A percentile compares a stretch with the other conserved stretches of the same genome.
Evolutionary conservation across 2,888 invertebrate species (phyloP).

Genomic region (Andrena bucephala): DNA sequence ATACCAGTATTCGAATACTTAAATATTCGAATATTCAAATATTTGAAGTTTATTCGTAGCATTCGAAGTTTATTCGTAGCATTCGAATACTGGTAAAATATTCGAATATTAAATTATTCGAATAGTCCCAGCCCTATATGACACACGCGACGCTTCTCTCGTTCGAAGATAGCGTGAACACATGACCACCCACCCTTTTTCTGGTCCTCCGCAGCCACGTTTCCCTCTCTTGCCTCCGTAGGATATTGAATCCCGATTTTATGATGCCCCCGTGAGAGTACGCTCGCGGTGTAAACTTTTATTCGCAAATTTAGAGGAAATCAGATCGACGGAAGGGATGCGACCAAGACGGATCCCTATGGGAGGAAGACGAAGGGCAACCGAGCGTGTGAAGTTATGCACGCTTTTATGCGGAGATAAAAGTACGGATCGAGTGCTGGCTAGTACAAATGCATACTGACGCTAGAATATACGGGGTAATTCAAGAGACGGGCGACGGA

Average conservation of each 20-base stretch:
- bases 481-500: conserved; percentile 16
- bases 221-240: conserved; percentile 2
- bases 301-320: conserved; percentile 83
- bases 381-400: conserved; percentile 51
- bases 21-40: no score
- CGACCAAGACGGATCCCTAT: conserved; percentile 11
- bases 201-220: neutral
- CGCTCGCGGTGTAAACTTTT: conserved; percentile 83
- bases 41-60: no score
- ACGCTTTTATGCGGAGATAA: conserved; percentile 64
- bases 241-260: conserved; percentile 66
- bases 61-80: no score
- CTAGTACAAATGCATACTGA: conserved; percentile 53
- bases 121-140: neutral
- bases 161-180: conserved; percentile 14
- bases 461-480: conserved; percentile 16
- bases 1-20: no score
- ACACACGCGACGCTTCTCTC: conserved; percentile 36
- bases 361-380: conserved; percentile 46
- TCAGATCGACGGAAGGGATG: conserved; percentile 61
- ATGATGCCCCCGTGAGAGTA: conserved; percentile 58
- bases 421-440: conserved; percentile 60
- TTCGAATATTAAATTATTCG: no score
- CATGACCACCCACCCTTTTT: conserved; percentile 18
- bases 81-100: no score